phyloP scores from a whole-genome alignment of 2,113 vertebrate species.

The Empidonax traillii region DNA sequence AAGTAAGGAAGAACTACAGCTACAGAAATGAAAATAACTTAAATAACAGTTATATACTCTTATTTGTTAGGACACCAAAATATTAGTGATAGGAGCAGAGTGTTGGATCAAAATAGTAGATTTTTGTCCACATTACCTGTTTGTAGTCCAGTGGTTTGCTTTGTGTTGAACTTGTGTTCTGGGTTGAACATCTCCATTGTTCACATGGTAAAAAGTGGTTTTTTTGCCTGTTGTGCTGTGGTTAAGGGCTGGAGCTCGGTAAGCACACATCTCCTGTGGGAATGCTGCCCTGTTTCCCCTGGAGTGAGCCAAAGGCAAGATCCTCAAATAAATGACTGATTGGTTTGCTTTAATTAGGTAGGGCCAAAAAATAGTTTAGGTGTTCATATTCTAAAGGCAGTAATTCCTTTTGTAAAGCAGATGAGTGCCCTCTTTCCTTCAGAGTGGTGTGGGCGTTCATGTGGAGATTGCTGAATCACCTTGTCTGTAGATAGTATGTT shows the following conservation, averaged over 20 bases:
- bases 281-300: not conserved
- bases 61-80: not conserved
- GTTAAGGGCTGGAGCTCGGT: not conserved
- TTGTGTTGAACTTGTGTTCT: not conserved
- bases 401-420: not conserved
- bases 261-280: not conserved
- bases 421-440: not conserved
- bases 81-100: not conserved
- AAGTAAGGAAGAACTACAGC: not conserved
- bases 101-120: not conserved
- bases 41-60: not conserved
- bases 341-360: not conserved
- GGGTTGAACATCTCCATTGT: not conserved
- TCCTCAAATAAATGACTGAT: not conserved
- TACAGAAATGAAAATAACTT: not conserved
- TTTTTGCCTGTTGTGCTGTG: accelerated
- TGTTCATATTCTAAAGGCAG: not conserved
- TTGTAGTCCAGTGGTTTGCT: not conserved
- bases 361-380: not conserved
- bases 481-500: not conserved
- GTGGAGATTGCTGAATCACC: not conserved
- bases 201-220: too few species aligned
- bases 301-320: not conserved
- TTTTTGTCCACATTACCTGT: not conserved
- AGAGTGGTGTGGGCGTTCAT: not conserved